A percentile compares a stretch with the other conserved stretches of the same genome.
Evolutionary conservation across 2,797 vertebrate genomes (phyloP).

Genomic region (Adrianichthys oophorus): DNA sequence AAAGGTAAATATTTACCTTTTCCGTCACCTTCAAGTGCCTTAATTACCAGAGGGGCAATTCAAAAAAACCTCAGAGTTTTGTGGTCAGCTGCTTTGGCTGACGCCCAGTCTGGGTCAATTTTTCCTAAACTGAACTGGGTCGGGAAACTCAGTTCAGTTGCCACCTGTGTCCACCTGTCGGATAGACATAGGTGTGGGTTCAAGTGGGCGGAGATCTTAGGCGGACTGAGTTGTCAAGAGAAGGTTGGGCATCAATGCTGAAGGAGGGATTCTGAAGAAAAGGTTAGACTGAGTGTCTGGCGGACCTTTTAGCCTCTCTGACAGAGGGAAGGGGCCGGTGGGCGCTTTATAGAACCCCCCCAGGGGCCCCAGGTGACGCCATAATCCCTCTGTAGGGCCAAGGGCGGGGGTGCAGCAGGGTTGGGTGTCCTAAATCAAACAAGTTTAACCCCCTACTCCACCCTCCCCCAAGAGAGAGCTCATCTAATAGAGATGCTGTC

Average conservation of each 20-base stretch:
- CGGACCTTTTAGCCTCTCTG: slow-evolving; percentile 81
- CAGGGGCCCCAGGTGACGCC: slow-evolving; percentile 75
- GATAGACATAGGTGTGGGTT: slow-evolving; percentile 74
- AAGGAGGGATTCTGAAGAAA: slow-evolving; percentile 62
- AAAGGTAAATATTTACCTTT: slow-evolving; percentile 52
- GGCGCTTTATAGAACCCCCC: slow-evolving; percentile 82
- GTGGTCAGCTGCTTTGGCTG: slow-evolving; percentile 43
- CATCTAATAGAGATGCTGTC: slow-evolving; percentile 25
- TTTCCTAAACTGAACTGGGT: slow-evolving; percentile 46
- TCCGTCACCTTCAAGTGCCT: slow-evolving; percentile 39
- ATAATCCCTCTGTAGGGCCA: slow-evolving; percentile 73
- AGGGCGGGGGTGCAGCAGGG: slow-evolving; percentile 42
- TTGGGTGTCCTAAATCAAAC: slow-evolving; percentile 72
- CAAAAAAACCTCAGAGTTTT: slow-evolving; percentile 42
- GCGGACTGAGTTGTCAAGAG: slow-evolving; percentile 64
- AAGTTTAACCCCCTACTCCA: slow-evolving; percentile 62
- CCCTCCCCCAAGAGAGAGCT: slow-evolving; percentile 29
- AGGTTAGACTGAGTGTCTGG: slow-evolving; percentile 70
- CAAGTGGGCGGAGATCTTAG: slow-evolving; percentile 49
- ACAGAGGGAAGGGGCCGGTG: slow-evolving; percentile 75
- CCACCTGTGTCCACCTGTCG: slow-evolving; percentile 67
- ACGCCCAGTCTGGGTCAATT: slow-evolving; percentile 33
- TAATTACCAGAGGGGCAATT: slow-evolving; percentile 22
- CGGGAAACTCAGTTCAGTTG: slow-evolving; percentile 61
- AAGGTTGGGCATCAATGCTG: slow-evolving; percentile 67